Conservation (phyloP, 2,797 vertebrate species). For the Coluber constrictor region DNA sequence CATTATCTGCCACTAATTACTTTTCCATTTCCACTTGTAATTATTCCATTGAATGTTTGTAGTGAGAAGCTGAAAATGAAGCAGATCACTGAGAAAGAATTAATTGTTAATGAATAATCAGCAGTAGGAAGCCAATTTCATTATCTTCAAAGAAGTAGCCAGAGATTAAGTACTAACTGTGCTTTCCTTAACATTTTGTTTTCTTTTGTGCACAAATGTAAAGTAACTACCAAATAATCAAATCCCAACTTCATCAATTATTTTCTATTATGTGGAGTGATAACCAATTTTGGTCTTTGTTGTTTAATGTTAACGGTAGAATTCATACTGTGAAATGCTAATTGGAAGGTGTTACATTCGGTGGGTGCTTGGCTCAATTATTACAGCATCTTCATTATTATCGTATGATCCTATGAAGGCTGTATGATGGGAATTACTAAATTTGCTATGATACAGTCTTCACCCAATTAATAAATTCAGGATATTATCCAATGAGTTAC, state of each 20-base stretch:
- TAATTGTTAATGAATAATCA: conserved; percentile 87
- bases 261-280: conserved; percentile 79
- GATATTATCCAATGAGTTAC: conserved; percentile 27
- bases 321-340: conserved; percentile 78
- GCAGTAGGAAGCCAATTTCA: conserved; percentile 85
- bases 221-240: conserved; percentile 80
- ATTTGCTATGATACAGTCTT: conserved; percentile 57
- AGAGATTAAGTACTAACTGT: conserved; percentile 73
- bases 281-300: conserved; percentile 73
- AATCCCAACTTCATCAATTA: conserved; percentile 81
- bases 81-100: conserved; percentile 80
- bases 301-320: conserved; percentile 76
- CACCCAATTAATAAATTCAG: conserved; percentile 52
- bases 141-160: conserved; percentile 83
- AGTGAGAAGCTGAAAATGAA: conserved; percentile 81
- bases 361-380: conserved; percentile 72
- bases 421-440: conserved; percentile 55
- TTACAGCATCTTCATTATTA: conserved; percentile 79
- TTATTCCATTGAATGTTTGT: conserved; percentile 80
- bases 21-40: conserved; percentile 81
- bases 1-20: conserved; percentile 81
- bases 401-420: conserved; percentile 67
- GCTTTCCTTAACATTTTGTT: conserved; percentile 68
- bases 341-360: conserved; percentile 82
- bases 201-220: conserved; percentile 67